phyloP scores from a whole-genome alignment of 2,797 vertebrate species.

The Tenualosa ilisha region DNA sequence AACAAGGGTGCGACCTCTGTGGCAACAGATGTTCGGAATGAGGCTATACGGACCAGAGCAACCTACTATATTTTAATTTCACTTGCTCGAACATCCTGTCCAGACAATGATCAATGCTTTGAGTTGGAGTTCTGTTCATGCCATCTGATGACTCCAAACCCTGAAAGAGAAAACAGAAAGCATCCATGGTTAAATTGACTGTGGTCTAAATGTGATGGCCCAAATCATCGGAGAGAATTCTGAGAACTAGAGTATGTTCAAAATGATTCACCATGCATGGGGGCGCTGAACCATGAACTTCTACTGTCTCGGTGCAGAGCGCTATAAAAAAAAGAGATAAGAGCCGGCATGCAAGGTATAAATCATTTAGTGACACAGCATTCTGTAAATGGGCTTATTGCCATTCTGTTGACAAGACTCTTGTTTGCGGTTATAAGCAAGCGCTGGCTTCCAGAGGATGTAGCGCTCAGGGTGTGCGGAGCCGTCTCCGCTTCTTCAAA shows the following conservation, averaged over 20 bases:
- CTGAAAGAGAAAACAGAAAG: conserved; percentile 6
- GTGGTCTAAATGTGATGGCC: background rate
- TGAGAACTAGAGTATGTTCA: background rate
- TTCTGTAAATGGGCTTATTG: conserved; percentile 23
- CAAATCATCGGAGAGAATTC: background rate
- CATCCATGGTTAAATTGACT: background rate
- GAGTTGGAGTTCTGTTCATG: background rate
- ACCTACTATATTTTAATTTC: background rate
- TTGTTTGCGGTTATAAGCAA: background rate
- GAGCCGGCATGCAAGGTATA: conserved; percentile 35
- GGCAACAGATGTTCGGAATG: conserved; percentile 36
- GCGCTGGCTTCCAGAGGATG: background rate
- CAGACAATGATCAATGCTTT: background rate
- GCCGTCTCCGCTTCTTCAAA: background rate
- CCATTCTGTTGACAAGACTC: conserved; percentile 25
- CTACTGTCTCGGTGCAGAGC: background rate
- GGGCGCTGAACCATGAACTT: background rate
- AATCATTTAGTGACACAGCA: conserved; percentile 38
- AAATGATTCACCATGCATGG: background rate
- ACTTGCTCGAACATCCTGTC: background rate
- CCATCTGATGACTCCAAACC: background rate
- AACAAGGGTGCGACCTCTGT: conserved; percentile 33
- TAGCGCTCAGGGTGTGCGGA: background rate
- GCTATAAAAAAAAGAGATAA: background rate
- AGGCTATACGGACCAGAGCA: background rate